Conservation (phyloP, 2,888 invertebrate species). For the Sabellastarte sp. region DNA sequence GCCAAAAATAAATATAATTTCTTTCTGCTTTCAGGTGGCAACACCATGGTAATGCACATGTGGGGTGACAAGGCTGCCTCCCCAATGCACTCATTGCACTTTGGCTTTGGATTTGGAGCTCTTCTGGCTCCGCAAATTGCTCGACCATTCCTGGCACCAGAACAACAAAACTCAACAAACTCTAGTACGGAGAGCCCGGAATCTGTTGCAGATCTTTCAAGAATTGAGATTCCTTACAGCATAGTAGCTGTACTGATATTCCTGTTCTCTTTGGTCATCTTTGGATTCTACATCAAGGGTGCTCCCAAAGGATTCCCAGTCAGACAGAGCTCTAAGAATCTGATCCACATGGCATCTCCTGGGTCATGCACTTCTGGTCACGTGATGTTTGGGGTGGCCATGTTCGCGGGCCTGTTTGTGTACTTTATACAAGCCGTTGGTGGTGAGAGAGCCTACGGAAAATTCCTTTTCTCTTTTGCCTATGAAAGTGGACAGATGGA, state of each 20-base stretch:
- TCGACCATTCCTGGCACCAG: conserved; percentile 34
- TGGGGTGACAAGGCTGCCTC: conserved; percentile 40
- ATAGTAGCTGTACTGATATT: conserved; percentile 28
- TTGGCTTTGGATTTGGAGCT: conserved; percentile 43
- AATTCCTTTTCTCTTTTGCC: conserved; percentile 39
- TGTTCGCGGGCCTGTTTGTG: conserved; percentile 33
- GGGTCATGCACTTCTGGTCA: conserved; percentile 34
- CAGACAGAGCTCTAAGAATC: not conserved
- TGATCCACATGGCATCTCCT: conserved; percentile 10
- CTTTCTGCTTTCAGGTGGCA: conserved; percentile 34
- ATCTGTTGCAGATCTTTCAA: conserved; percentile 19
- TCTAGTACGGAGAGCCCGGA: conserved; percentile 1
- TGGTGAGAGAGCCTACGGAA: conserved; percentile 36
- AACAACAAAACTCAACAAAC: conserved; percentile 10
- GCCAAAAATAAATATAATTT: too few relatives aligned
- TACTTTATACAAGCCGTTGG: conserved; percentile 37
- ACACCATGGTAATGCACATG: conserved; percentile 34
- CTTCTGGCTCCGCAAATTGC: conserved; percentile 38
- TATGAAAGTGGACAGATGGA: conserved; percentile 35
- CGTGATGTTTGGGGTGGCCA: conserved; percentile 28
- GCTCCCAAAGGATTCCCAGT: conserved; percentile 8
- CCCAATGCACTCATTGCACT: conserved; percentile 39
- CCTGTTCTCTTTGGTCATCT: conserved; percentile 27
- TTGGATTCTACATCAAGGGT: conserved; percentile 25
- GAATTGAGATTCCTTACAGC: conserved; percentile 34